Percentiles rank a stretch among this genome's conserved stretches.
Conservation (phyloP, 2,888 invertebrate genomes). For the Sicus ferrugineus region DNA sequence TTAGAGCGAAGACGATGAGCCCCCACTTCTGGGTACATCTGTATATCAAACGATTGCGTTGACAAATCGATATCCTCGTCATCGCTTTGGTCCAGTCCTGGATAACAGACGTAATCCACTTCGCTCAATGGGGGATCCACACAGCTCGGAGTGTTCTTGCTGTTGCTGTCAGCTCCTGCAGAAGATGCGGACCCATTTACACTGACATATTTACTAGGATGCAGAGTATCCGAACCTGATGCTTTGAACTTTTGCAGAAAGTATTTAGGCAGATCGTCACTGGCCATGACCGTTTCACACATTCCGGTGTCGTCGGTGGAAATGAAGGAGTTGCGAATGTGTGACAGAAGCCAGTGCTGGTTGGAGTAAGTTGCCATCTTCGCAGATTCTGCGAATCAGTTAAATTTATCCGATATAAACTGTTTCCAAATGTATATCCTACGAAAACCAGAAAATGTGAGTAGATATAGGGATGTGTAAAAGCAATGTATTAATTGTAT, state of each 20-base stretch:
- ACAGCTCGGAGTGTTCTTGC: slow-evolving; percentile 29
- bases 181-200: slow-evolving; percentile 8
- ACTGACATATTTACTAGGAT: slow-evolving; percentile 31
- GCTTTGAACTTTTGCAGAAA: slow-evolving; percentile 66
- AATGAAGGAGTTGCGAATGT: slow-evolving; percentile 93
- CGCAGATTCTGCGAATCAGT: neutral
- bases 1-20: slow-evolving; percentile 80
- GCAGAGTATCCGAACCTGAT: slow-evolving; percentile 39
- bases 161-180: slow-evolving; percentile 34
- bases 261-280: slow-evolving; percentile 78
- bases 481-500: no score
- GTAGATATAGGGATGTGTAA: no score
- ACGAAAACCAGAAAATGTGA: no score
- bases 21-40: slow-evolving; percentile 72
- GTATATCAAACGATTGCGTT: slow-evolving; percentile 81
- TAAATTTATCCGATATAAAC: neutral
- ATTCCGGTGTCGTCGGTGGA: slow-evolving; percentile 95
- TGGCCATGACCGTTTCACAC: slow-evolving; percentile 90
- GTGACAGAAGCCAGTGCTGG: slow-evolving; percentile 89
- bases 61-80: slow-evolving; percentile 75
- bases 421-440: neutral
- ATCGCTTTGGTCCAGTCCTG: slow-evolving; percentile 80
- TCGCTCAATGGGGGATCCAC: slow-evolving; percentile 56
- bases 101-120: slow-evolving; percentile 72
- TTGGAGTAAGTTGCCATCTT: slow-evolving; percentile 94